These are phyloP conservation scores for Muricea muricata DNA, from an alignment of 92 coral and sea anemone species.

Conservation along the genomic window DNA sequence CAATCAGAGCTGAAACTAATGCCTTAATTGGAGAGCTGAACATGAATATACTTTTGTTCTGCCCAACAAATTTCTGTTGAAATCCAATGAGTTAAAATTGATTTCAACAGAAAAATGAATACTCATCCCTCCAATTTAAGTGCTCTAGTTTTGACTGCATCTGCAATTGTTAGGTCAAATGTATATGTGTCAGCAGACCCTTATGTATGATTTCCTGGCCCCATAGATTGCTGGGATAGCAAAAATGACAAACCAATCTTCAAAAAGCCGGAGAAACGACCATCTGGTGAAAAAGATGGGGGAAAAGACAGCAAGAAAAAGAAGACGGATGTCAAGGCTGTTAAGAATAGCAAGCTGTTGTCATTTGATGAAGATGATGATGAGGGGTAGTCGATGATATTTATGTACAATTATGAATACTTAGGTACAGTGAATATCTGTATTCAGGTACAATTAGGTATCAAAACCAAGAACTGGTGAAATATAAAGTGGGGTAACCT, in stretches of 20 bases:
- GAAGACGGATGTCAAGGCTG: slow-evolving; percentile 65
- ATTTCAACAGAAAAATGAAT: no score
- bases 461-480: no score
- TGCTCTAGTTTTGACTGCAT: no score
- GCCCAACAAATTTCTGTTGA: no score
- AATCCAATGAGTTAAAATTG: no score
- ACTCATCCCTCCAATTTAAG: no score
- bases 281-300: slow-evolving; percentile 57
- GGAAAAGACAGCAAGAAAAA: slow-evolving; percentile 67
- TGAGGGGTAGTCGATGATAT: not conserved
- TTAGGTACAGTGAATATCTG: not conserved
- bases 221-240: slow-evolving; percentile 9
- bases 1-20: no score
- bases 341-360: slow-evolving; percentile 80
- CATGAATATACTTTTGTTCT: not conserved
- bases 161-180: no score
- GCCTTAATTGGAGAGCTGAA: no score
- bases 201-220: not conserved
- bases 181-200: no score
- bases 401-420: not conserved
- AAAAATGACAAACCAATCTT: slow-evolving; percentile 84
- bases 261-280: slow-evolving; percentile 89
- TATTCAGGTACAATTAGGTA: not conserved
- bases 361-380: slow-evolving; percentile 93
- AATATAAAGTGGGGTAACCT: no score